Percentiles rank a stretch among this genome's conserved stretches.
Evolutionary conservation across 2,888 invertebrate species (phyloP).

Genomic region (Chloroclysta siterata): DNA sequence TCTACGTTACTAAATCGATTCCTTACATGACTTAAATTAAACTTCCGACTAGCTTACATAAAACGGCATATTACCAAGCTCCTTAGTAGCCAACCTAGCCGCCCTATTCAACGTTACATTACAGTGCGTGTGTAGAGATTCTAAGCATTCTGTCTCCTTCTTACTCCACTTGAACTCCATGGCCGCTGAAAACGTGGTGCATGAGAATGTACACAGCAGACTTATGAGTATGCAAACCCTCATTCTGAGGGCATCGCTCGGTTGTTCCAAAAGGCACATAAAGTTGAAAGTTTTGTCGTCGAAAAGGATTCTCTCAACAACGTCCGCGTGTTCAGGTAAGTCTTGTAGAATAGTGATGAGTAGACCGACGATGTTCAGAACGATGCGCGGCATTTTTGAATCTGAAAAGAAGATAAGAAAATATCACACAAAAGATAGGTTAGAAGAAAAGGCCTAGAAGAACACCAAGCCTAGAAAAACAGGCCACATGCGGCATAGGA

Average conservation of each 20-base stretch:
- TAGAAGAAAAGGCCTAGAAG: no score
- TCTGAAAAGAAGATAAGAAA: conserved; percentile 60
- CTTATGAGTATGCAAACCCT: conserved; percentile 90
- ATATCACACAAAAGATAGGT: no score
- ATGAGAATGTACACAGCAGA: conserved; percentile 88
- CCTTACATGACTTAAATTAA: no score
- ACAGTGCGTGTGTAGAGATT: conserved; percentile 86
- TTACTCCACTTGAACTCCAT: conserved; percentile 86
- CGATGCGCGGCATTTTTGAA: conserved; percentile 85
- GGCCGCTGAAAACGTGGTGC: conserved; percentile 85
- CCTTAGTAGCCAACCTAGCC: conserved; percentile 82
- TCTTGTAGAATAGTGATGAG: conserved; percentile 90
- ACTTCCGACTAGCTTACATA: conserved; percentile 57
- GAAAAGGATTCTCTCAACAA: conserved; percentile 89
- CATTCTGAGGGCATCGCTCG: conserved; percentile 84
- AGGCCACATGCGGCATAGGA: no score
- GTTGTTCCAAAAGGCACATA: conserved; percentile 83
- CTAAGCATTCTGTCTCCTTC: conserved; percentile 84
- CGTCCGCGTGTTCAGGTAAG: conserved; percentile 90
- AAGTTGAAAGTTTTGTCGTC: conserved; percentile 81
- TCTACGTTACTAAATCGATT: no score
- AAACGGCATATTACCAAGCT: conserved; percentile 83
- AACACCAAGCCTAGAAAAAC: no score
- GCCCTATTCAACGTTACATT: conserved; percentile 86
- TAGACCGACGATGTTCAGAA: conserved; percentile 89